phyloP scores from a whole-genome alignment of 2,113 vertebrate species.

The Maccullochella peelii region DNA sequence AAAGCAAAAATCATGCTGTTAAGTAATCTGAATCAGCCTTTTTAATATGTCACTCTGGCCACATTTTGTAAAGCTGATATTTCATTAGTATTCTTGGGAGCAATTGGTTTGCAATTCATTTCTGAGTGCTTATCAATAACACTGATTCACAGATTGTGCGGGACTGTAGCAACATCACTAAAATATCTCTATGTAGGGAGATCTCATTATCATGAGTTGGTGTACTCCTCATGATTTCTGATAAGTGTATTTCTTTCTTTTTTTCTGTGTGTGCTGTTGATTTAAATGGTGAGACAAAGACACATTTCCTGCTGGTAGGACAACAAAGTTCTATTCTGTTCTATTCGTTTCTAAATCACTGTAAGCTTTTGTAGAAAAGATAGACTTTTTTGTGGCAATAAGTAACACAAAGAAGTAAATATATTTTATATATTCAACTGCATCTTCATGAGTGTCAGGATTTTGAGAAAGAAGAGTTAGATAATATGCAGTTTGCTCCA shows the following conservation, averaged over 20 bases:
- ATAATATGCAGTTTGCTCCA: background rate
- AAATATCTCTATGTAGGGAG: background rate
- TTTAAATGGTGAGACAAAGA: background rate
- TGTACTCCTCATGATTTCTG: background rate
- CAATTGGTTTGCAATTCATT: background rate
- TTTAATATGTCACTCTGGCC: background rate
- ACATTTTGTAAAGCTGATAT: background rate
- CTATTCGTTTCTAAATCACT: background rate
- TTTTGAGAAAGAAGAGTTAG: background rate
- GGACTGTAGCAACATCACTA: background rate
- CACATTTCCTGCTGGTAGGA: background rate
- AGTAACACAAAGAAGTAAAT: background rate
- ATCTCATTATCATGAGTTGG: too few relatives aligned
- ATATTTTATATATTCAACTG: background rate
- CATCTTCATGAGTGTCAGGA: constrained; percentile 12
- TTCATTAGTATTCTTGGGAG: background rate
- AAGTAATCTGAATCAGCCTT: background rate
- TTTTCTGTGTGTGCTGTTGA: background rate
- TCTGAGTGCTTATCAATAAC: background rate
- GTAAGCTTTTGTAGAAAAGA: background rate
- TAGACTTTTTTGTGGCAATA: background rate
- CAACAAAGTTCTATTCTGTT: background rate
- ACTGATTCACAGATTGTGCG: background rate
- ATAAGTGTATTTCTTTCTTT: background rate
- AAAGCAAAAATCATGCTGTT: background rate